phyloP scores from a whole-genome alignment of 2,888 invertebrate species.

The Bursaphelenchus okinawaensis region DNA sequence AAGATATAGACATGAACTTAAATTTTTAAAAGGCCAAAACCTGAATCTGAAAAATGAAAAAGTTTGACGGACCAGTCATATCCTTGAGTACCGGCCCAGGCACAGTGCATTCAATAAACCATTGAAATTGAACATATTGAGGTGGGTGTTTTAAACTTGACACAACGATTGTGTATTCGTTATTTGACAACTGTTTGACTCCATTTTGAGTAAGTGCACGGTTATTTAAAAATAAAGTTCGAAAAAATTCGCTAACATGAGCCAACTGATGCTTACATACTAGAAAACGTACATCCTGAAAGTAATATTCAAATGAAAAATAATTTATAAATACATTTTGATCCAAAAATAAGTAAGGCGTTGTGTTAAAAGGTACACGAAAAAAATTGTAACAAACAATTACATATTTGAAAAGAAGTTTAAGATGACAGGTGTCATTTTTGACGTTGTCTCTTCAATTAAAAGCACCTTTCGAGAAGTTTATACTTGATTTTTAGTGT shows the following conservation, averaged over 20 bases:
- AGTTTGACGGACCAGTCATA: conserved; percentile 36
- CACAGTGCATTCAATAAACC: conserved; percentile 54
- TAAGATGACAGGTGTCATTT: no score
- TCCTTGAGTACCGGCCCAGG: conserved; percentile 52
- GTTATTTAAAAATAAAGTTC: conserved; percentile 43
- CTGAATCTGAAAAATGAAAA: conserved; percentile 2
- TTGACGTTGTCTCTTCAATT: no score
- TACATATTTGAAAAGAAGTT: no score
- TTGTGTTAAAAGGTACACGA: background rate
- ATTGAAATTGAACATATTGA: conserved; percentile 39
- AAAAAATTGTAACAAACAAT: conserved; percentile 5
- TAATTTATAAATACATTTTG: background rate
- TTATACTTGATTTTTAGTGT: no score
- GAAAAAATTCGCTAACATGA: conserved; percentile 54
- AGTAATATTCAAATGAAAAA: background rate
- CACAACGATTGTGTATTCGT: conserved; percentile 35
- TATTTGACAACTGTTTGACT: conserved; percentile 28
- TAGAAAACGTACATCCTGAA: conserved; percentile 50
- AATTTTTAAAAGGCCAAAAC: background rate
- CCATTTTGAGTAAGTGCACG: conserved; percentile 33
- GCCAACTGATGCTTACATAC: conserved; percentile 55
- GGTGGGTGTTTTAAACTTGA: conserved; percentile 36
- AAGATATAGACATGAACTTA: background rate
- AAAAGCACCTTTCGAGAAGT: no score
- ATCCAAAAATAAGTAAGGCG: background rate